These are phyloP conservation scores for Drosophila prostipennis DNA, from an alignment of 2,888 invertebrate species.

Conservation along the genomic window DNA sequence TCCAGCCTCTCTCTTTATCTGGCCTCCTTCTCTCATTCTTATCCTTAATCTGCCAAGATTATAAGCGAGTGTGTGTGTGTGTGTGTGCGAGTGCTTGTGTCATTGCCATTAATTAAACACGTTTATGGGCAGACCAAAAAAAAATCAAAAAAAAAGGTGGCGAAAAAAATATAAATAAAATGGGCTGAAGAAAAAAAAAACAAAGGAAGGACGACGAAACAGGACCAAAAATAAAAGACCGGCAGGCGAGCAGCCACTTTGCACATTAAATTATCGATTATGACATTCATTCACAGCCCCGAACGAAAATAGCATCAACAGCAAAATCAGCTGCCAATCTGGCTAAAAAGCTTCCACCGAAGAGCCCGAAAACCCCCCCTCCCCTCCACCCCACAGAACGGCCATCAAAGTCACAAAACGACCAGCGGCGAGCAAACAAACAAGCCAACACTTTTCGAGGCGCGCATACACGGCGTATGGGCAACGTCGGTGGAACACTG, in stretches of 20 bases:
- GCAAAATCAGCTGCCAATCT: slow-evolving; percentile 50
- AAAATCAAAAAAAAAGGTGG: slow-evolving; percentile 10
- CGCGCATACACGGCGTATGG: slow-evolving; percentile 23
- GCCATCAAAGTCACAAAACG: slow-evolving; percentile 61
- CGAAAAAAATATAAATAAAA: slow-evolving; percentile 5
- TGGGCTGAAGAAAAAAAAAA: neutral
- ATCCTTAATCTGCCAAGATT: slow-evolving; percentile 27
- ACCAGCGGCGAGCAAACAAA: slow-evolving; percentile 60
- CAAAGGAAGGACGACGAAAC: neutral
- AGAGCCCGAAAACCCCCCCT: neutral
- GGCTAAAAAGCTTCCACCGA: slow-evolving; percentile 31
- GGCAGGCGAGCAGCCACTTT: slow-evolving; percentile 51
- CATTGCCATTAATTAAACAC: slow-evolving; percentile 77
- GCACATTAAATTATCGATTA: slow-evolving; percentile 78
- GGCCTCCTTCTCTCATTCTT: slow-evolving; percentile 13
- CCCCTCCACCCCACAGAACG: neutral
- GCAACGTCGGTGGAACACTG: slow-evolving; percentile 43
- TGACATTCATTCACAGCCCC: slow-evolving; percentile 77
- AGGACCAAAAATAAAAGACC: slow-evolving; percentile 21
- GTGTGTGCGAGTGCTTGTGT: slow-evolving; percentile 52
- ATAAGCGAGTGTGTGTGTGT: slow-evolving; percentile 7
- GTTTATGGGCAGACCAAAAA: slow-evolving; percentile 55
- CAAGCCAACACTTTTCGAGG: slow-evolving; percentile 46
- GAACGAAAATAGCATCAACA: slow-evolving; percentile 65
- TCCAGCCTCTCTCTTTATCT: neutral